These are phyloP conservation scores for Sebastes baramenuke DNA, from an alignment of 2,797 vertebrate species.

Conservation along the genomic window DNA sequence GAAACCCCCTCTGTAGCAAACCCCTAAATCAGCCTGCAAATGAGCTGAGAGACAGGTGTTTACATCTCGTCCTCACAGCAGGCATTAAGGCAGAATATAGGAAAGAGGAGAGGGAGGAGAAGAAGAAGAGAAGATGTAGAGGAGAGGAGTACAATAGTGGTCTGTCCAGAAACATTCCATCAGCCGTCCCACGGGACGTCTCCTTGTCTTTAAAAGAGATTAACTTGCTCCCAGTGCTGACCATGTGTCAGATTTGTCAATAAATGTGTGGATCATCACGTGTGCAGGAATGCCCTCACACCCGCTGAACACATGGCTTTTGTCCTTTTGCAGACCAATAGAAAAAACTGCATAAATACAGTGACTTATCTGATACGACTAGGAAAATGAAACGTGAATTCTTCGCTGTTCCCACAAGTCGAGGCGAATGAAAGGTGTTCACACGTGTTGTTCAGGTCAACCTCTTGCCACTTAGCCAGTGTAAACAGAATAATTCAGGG, in stretches of 20 bases:
- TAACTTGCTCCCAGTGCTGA: not conserved
- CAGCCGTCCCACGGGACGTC: conserved; percentile 5
- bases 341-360: conserved; percentile 42
- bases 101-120: not conserved
- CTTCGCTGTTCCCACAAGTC: conserved; percentile 43
- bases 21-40: conserved; percentile 58
- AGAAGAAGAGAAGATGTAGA: not conserved
- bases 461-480: conserved; percentile 52
- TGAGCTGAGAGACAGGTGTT: conserved; percentile 61
- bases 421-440: conserved; percentile 49
- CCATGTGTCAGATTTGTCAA: conserved; percentile 29
- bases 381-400: conserved; percentile 61
- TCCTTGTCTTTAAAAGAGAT: conserved; percentile 33
- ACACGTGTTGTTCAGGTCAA: conserved; percentile 47
- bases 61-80: conserved; percentile 34
- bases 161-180: conserved; percentile 39
- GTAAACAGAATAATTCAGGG: conserved; percentile 62
- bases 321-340: conserved; percentile 29
- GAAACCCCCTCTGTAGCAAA: conserved; percentile 32
- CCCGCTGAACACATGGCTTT: conserved; percentile 17
- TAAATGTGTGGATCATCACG: conserved; percentile 7
- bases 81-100: conserved; percentile 12
- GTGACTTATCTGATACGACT: conserved; percentile 50
- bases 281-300: conserved; percentile 15
- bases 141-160: conserved; percentile 4